Base-by-base conservation (phyloP, 2,888 invertebrate species). In the Harpalus rubripes region DNA sequence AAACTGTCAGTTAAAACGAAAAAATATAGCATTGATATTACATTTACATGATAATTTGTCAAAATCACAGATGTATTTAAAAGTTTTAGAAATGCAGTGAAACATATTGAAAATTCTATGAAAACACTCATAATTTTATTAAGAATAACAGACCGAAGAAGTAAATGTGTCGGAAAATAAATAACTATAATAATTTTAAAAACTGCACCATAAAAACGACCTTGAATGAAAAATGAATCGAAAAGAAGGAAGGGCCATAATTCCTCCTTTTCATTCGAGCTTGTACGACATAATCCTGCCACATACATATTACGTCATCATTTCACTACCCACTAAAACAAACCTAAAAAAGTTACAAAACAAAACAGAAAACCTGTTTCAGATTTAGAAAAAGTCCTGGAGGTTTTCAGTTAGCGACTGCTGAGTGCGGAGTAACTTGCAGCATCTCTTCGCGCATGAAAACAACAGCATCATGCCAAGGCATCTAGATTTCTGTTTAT, bases 331-430 rank as follows among this genome's bases (percentile, higher is more conserved):
- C 32, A 39, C 63, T 22, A 68, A 68, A 68, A 68, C 68, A 39
- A 68, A 68, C 26, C 68, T 68, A 68, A n/a, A 68, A 63, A 68
- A 68, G 32, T 39, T 68, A 39, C 68, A 68, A 68, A 32, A 68
- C 32, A 68, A 39, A 32, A 68, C n/a, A 68, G 68, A 68, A 68
- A 68, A 68, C 68, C 15, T n/a, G 39, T 15, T 26, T 22, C n/a
- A 68, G 68, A 68, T 68, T 68, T 68, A 39, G 68, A 68, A 68
- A 68, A 68, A 68, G 39, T 68, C n/a, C 68, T n/a, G 68, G 32
- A 15, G 39, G 63, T 63, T 63, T 68, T 68, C 39, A 68, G 68
- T 68, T 68, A 39, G 39, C 39, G 68, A n/a, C 1, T 32, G 59
- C 59, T 7, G 16, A 59, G 59, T 59, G 59, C 15, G 44, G 4